Evolutionary conservation across 2,797 vertebrate genomes (phyloP), one percentile per base, ranked within the genome.

Genomic region (Phataginus tricuspis): DNA sequence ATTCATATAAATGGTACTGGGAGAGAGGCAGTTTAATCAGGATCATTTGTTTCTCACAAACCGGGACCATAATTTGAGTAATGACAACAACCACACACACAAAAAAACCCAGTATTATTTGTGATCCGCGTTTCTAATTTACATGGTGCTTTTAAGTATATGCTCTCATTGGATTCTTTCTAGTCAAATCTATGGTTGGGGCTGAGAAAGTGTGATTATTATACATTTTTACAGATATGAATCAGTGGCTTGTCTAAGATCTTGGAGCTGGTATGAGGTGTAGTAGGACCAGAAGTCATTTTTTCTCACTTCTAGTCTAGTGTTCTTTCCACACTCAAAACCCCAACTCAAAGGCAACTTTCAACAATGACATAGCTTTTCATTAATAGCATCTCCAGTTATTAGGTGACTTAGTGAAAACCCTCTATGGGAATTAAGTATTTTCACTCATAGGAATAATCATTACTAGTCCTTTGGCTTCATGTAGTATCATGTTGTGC

Each of bases 21-120:
- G 88, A 94, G 84, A 89, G 51, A 82, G 55, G 23, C 61, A 89
- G 29, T 91, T 95, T 92, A 71, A 94, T 91, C 61, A 93, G 55
- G 29, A 69, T 83, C 29, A 51, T 9, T 69, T 21, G 12, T 95
- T 87, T 90, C 25, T 94, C 53, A 42, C n/a, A 90, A 79, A 45
- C n/a, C 57, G 37, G 19, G 55, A 66, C 9, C 25, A 25, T 69
- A 83, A 71, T 90, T 68, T 92, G 51, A 53, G 53, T 66, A 78
- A 92, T 45, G 84, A 27, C 15, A 85, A 69, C 21, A 80, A 14
- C 31, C 59, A 21, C 31, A 78, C 31, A 78, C 14, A 66, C 25
- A 87, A 53, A n/a, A 74, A 34, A 21, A 12, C 10, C 45, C 42
- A 68, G 15, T 61, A 16, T 53, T 87, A 16, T 69, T 51, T 79